phyloP scores from a whole-genome alignment of 2,113 vertebrate species.

The Myotis yumanensis region DNA sequence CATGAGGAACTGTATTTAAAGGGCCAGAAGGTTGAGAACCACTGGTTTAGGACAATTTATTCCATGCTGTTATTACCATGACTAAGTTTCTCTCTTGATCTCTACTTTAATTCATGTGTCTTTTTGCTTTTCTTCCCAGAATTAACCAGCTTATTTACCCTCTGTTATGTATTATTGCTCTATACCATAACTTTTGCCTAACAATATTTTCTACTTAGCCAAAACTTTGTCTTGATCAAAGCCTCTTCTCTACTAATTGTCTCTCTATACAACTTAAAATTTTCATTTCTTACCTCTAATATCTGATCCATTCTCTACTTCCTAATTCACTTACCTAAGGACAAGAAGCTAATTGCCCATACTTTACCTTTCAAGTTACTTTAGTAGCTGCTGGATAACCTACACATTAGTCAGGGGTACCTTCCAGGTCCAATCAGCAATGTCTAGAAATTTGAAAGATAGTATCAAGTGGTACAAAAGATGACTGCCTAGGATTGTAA shows the following conservation, averaged over 20 bases:
- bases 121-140: conserved; percentile 14
- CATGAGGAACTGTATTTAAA: no score
- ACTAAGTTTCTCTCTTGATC: conserved; percentile 13
- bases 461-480: neutral
- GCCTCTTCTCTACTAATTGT: neutral
- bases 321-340: neutral
- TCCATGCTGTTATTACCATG: neutral
- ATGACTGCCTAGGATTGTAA: neutral
- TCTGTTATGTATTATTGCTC: neutral
- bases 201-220: neutral
- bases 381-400: neutral
- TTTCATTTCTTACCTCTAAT: neutral
- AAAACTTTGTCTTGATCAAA: neutral
- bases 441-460: neutral
- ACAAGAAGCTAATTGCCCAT: neutral
- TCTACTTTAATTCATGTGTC: neutral
- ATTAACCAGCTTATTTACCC: neutral
- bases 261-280: neutral
- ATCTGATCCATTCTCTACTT: neutral
- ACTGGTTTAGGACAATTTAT: neutral
- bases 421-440: neutral
- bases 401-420: neutral
- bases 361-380: neutral
- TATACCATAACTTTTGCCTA: neutral
- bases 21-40: no score